Percentiles rank a stretch among this genome's conserved stretches.
These are phyloP conservation scores for Rhagonycha fulva DNA, from an alignment of 2,888 invertebrate species.

Conservation along the genomic window DNA sequence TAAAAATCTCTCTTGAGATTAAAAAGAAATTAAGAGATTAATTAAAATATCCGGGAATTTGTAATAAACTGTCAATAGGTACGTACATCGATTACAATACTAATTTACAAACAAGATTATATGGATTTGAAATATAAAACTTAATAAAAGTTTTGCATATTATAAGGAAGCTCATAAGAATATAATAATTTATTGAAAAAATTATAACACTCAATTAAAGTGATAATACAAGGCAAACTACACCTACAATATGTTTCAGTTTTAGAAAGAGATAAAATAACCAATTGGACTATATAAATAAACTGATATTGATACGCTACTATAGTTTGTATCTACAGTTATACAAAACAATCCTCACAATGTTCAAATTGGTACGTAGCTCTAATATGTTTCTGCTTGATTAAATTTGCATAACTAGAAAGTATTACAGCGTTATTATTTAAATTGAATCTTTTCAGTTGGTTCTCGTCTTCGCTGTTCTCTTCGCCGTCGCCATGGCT, in stretches of 20 bases:
- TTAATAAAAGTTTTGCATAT: too few species aligned
- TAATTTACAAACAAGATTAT: too few species aligned
- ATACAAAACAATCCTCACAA: conserved; percentile 12
- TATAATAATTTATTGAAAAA: too few species aligned
- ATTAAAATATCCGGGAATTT: too few species aligned
- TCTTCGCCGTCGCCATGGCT: conserved; percentile 31
- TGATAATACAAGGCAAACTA: neutral
- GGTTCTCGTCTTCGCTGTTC: conserved; percentile 24
- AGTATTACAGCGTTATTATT: too few species aligned
- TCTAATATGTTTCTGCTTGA: neutral
- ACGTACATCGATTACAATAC: too few species aligned
- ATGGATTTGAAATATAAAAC: too few species aligned
- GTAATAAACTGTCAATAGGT: too few species aligned
- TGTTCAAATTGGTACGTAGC: conserved; percentile 22
- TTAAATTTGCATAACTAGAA: neutral
- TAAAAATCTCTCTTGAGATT: too few species aligned
- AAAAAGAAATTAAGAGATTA: too few species aligned
- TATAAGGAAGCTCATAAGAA: too few species aligned
- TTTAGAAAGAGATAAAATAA: neutral
- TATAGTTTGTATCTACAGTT: conserved; percentile 6
- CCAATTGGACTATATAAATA: neutral
- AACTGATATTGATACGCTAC: neutral
- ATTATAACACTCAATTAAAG: neutral
- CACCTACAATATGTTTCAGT: neutral
- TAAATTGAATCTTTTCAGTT: conserved; percentile 15